phyloP scores from a whole-genome alignment of 1,140 invertebrate species.

The Trichonephila clavata region DNA sequence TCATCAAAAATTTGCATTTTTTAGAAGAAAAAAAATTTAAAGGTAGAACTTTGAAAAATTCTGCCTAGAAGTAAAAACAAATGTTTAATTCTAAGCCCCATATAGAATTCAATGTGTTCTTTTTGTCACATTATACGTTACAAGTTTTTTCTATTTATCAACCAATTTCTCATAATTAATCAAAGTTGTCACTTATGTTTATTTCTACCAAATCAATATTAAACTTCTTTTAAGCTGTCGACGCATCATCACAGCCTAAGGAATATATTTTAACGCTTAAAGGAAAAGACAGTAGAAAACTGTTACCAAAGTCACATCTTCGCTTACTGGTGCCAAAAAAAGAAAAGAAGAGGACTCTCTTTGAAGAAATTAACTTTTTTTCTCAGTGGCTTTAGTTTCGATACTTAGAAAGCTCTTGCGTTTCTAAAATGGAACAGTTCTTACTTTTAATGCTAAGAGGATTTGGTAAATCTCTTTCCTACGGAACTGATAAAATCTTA shows the following conservation, averaged over 20 bases:
- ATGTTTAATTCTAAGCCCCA: no score
- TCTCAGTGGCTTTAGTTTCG: constrained; percentile 1
- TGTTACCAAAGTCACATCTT: neutral
- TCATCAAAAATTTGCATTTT: no score
- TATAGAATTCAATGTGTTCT: no score
- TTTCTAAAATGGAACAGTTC: neutral
- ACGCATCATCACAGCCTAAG: neutral
- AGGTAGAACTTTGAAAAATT: no score
- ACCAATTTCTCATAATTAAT: neutral
- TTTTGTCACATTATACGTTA: no score
- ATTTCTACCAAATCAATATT: neutral
- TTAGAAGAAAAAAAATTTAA: no score
- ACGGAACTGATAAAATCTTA: neutral
- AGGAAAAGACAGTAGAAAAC: neutral
- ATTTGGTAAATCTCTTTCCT: neutral
- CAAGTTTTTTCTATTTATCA: neutral
- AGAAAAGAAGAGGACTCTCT: neutral
- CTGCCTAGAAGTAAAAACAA: no score
- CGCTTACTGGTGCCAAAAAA: neutral
- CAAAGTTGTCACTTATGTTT: neutral
- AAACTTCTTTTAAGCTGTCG: neutral
- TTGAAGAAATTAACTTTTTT: constrained; percentile 31
- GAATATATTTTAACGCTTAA: neutral
- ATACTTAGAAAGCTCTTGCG: neutral
- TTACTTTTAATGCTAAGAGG: constrained; percentile 13